Evolutionary conservation across 2,113 vertebrate species (phyloP).

Genomic region (Formicarius rufipectus): DNA sequence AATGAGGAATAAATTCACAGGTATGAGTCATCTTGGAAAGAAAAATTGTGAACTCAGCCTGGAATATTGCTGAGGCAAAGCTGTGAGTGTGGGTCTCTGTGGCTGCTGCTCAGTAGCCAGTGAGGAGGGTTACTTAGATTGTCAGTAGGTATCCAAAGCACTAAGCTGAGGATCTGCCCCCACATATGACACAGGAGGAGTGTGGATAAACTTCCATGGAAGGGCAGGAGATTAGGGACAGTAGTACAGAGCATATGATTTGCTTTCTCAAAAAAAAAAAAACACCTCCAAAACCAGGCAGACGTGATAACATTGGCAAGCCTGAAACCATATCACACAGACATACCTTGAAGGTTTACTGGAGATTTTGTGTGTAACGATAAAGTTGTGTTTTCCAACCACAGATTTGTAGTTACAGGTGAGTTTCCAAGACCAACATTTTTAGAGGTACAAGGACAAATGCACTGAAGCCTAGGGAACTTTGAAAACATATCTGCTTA

Average conservation of each 20-base stretch:
- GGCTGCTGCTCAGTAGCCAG: not conserved
- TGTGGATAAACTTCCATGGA: not conserved
- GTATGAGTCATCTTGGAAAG: conserved; percentile 41
- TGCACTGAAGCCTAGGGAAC: not conserved
- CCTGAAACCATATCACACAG: not conserved
- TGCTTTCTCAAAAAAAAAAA: not conserved
- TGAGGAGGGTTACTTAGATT: not conserved
- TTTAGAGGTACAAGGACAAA: conserved; percentile 20
- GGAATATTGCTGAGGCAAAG: not conserved
- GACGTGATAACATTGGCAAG: not conserved
- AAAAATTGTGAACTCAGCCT: not conserved
- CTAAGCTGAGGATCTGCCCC: not conserved
- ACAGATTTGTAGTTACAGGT: not conserved
- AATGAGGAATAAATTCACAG: conserved; percentile 36
- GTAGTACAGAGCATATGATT: not conserved
- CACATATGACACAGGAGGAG: not conserved
- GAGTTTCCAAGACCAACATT: conserved; percentile 26
- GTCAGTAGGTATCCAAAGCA: not conserved
- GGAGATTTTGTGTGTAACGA: not conserved
- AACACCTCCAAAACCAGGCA: not conserved
- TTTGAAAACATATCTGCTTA: conserved; percentile 44
- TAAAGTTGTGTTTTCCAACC: not conserved
- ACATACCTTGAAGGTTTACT: not conserved
- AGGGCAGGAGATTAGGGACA: not conserved
- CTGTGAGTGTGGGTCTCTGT: not conserved